These are phyloP conservation scores for Mastomys coucha DNA, from an alignment of 2,113 vertebrate genomes.

Conservation along the genomic window DNA sequence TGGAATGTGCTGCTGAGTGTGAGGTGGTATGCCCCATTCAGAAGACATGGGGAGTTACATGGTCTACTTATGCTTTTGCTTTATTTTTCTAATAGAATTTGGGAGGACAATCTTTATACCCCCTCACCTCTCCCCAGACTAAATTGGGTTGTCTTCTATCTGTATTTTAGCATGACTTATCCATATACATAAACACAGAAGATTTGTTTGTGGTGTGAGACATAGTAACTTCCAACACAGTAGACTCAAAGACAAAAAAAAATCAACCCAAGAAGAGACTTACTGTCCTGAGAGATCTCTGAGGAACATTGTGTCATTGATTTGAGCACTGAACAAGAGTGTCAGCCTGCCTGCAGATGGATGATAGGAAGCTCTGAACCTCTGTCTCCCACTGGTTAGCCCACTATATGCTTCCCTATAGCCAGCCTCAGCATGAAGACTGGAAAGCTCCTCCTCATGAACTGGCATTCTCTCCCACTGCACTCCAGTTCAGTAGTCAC, in stretches of 20 bases:
- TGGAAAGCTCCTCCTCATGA: not conserved
- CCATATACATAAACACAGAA: not conserved
- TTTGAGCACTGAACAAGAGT: not conserved
- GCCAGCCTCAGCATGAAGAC: not conserved
- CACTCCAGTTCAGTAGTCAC: not conserved
- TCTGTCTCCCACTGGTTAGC: not conserved
- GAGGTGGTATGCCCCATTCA: not conserved
- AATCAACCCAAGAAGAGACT: not conserved
- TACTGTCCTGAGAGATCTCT: not conserved
- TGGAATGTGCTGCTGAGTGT: not conserved
- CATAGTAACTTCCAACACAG: not conserved
- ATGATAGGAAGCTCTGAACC: not conserved
- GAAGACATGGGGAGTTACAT: not conserved
- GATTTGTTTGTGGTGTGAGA: not conserved
- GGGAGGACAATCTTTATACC: not conserved
- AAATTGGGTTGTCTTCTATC: conserved; percentile 4
- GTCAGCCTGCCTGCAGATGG: not conserved
- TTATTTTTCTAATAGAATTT: not conserved
- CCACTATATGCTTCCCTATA: not conserved
- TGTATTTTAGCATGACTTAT: not conserved
- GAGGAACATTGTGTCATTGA: not conserved
- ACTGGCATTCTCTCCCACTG: not conserved
- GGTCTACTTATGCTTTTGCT: not conserved
- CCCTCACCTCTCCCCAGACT: not conserved
- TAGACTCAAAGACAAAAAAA: not conserved